These are phyloP conservation scores for Psilopsiagon aurifrons DNA, from an alignment of 2,113 vertebrate genomes.

Conservation along the genomic window DNA sequence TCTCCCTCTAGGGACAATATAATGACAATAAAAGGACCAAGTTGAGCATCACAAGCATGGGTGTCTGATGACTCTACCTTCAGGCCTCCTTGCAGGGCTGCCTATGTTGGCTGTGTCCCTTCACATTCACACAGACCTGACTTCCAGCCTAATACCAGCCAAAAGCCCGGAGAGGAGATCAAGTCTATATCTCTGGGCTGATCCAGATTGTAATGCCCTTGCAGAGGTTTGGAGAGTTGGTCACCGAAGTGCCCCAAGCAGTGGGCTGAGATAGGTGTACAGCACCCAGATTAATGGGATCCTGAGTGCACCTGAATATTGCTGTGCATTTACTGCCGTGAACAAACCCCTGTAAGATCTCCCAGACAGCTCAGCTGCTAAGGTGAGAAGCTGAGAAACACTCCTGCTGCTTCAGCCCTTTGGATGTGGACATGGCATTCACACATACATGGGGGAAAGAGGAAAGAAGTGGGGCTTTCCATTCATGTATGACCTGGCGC, in stretches of 20 bases:
- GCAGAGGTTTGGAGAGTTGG: neutral
- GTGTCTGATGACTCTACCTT: neutral
- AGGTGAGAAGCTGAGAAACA: neutral
- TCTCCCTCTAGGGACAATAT: neutral
- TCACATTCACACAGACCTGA: neutral
- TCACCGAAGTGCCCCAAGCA: rapidly evolving
- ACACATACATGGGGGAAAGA: rapidly evolving
- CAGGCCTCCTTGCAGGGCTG: neutral
- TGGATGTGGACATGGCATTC: neutral
- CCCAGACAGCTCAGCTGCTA: neutral
- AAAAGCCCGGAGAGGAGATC: neutral
- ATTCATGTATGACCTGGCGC: rapidly evolving
- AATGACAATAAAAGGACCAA: neutral
- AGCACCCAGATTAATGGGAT: neutral
- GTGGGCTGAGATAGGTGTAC: neutral
- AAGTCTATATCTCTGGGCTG: neutral
- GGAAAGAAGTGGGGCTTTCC: neutral
- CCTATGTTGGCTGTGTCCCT: neutral
- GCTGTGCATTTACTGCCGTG: neutral
- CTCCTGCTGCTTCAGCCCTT: neutral
- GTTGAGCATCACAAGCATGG: neutral
- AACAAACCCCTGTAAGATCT: neutral
- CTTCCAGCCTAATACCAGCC: neutral
- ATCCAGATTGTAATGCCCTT: neutral
- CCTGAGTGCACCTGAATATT: neutral